phyloP scores from a whole-genome alignment of 2,113 vertebrate genomes.

The Mormoops blainvillei region DNA sequence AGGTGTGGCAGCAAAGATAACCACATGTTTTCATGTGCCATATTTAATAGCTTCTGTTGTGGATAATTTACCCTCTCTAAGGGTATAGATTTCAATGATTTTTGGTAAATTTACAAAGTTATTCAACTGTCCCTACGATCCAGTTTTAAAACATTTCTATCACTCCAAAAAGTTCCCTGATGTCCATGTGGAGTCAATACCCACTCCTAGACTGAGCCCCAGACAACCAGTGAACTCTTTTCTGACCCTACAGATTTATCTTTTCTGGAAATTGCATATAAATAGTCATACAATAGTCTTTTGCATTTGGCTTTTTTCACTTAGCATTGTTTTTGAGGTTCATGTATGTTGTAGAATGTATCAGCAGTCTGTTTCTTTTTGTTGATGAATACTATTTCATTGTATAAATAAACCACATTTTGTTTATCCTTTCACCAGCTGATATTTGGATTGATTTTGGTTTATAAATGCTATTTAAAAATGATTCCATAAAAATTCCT shows the following conservation, averaged over 20 bases:
- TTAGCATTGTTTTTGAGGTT: neutral
- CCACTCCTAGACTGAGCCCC: neutral
- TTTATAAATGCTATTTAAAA: neutral
- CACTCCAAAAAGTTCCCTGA: neutral
- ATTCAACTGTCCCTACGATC: neutral
- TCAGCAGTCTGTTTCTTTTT: neutral
- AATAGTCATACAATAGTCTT: neutral
- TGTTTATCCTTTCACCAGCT: neutral
- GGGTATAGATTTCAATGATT: neutral
- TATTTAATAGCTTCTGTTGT: neutral
- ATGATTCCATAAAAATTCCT: neutral
- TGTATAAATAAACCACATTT: neutral
- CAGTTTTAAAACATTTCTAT: neutral
- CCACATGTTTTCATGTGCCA: neutral
- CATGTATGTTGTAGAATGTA: neutral
- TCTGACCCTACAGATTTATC: neutral
- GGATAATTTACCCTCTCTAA: neutral
- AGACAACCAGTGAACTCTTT: neutral
- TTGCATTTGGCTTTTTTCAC: neutral
- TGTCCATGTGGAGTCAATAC: neutral
- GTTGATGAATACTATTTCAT: neutral
- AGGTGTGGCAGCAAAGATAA: neutral
- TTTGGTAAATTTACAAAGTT: neutral
- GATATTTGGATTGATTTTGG: neutral
- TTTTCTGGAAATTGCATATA: neutral